Percentiles rank a stretch among this genome's conserved stretches.
Evolutionary conservation across 2,888 invertebrate species (phyloP).

Genomic region (Drosophila niveifrons): DNA sequence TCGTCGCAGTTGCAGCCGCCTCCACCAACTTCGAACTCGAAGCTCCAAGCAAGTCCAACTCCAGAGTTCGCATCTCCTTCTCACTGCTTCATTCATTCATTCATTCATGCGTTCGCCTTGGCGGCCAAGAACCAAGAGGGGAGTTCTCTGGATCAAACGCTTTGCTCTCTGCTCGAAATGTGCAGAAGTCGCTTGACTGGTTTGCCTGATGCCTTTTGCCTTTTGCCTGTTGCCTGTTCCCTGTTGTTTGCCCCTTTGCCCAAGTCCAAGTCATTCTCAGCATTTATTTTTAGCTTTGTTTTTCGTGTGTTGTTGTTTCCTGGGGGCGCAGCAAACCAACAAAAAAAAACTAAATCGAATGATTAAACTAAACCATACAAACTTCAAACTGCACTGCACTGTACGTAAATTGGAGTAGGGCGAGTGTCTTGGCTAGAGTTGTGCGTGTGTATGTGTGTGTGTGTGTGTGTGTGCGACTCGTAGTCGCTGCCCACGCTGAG

Average conservation of each 20-base stretch:
- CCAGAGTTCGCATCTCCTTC: conserved; percentile 31
- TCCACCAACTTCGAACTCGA: conserved; percentile 26
- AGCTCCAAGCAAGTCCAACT: conserved; percentile 8
- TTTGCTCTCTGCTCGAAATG: conserved; percentile 71
- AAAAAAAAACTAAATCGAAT: conserved; percentile 5
- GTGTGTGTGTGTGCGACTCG: conserved; percentile 2
- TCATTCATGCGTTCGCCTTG: conserved; percentile 66
- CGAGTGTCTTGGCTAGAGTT: conserved; percentile 17
- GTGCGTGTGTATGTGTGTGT: background rate
- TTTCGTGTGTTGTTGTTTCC: conserved; percentile 28
- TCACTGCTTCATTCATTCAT: conserved; percentile 56
- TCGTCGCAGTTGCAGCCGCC: conserved; percentile 26
- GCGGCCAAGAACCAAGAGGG: conserved; percentile 45
- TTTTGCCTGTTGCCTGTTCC: no score
- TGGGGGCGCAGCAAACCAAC: conserved; percentile 22
- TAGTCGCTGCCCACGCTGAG: conserved; percentile 51
- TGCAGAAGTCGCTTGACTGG: conserved; percentile 79
- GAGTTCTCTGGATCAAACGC: conserved; percentile 20
- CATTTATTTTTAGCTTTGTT: conserved; percentile 55
- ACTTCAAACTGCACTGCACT: conserved; percentile 34
- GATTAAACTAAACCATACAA: conserved; percentile 32
- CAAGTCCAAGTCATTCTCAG: conserved; percentile 33
- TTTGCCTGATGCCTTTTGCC: conserved; percentile 24
- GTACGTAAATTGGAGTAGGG: conserved; percentile 50
- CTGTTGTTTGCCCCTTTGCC: no score